These are phyloP conservation scores for Halocaridina rubra DNA, from an alignment of 2,888 invertebrate species.

Conservation along the genomic window DNA sequence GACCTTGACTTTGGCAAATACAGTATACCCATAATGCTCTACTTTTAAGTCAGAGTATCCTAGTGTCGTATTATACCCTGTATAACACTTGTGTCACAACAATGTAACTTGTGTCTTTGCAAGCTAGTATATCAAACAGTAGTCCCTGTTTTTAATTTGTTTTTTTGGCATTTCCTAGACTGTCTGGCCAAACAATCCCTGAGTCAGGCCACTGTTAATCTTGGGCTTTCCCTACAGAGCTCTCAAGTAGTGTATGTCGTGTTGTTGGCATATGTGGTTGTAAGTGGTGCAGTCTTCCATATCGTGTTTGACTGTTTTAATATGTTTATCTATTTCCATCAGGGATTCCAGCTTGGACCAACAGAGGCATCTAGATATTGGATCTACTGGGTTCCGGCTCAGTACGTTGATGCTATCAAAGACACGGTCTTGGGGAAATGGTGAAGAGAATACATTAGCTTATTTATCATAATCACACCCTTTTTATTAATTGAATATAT, in stretches of 20 bases:
- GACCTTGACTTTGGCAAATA: no score
- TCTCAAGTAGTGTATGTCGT: no score
- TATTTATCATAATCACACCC: conserved; percentile 5
- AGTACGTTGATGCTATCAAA: conserved; percentile 88
- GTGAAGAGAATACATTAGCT: background rate
- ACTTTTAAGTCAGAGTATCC: no score
- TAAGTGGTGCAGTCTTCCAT: background rate
- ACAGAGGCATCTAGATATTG: conserved; percentile 92
- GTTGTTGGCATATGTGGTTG: no score
- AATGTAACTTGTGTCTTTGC: no score
- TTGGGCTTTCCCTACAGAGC: background rate
- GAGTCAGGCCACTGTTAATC: background rate
- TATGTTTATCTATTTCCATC: conserved; percentile 64
- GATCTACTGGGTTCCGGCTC: conserved; percentile 93
- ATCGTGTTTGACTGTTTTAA: background rate
- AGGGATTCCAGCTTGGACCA: conserved; percentile 90
- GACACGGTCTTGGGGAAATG: conserved; percentile 83
- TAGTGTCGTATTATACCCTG: no score
- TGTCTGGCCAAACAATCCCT: background rate
- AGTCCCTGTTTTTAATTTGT: background rate
- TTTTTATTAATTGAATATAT: conserved; percentile 7
- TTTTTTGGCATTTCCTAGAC: background rate
- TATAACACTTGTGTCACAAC: no score
- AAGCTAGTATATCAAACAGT: background rate
- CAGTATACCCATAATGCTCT: no score